Base-by-base conservation (phyloP, 2,888 invertebrate species). In the Tachina grossa region DNA sequence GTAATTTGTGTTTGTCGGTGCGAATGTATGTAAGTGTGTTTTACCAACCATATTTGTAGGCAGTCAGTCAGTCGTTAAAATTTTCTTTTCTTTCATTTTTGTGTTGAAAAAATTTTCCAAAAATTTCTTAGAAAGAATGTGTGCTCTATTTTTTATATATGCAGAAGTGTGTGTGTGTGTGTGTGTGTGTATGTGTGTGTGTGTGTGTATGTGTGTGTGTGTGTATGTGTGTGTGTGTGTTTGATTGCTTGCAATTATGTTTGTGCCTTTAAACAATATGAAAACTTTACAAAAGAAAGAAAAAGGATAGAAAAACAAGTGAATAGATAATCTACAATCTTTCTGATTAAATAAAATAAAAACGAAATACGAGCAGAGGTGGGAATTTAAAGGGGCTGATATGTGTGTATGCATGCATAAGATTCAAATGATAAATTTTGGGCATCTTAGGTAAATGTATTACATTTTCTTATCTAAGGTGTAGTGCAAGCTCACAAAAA, bases 1-100 rank as follows among this genome's bases (percentile, higher is more conserved):
- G 59, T 76, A 31, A n/a, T 22, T 14, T 14, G 39, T 51, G 19
- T 31, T 81, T 74, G 59, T 41, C 45, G n/a, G 13, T 49, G 75
- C 59, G 76, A 68, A 76, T 71, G 59, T 63, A n/a, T 22, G n/a
- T n/a, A n/a, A n/a, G 66, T 43, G 55, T 81, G 47, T 71, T 31
- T 69, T 77, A 39, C 76, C 65, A 76, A 77, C 69, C 76, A 77
- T 77, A 83, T 77, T 77, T 83, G 71, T 77, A 83, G 51, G 77
- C 83, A 83, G 53, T 22, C 83, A 83, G 59, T 22, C 77, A 66
- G 49, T 61, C 59, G 71, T 77, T 72, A 83, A 83, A 72, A 55
- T 53, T 65, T 65, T 71, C 16, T 43, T 57, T 65, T 71, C 45
- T 11, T 45, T 51, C 14, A 16, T 71, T 83, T 55, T 68, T 61